Evolutionary conservation across 1,140 invertebrate species (phyloP).

Genomic region (Polypedilum pembai): DNA sequence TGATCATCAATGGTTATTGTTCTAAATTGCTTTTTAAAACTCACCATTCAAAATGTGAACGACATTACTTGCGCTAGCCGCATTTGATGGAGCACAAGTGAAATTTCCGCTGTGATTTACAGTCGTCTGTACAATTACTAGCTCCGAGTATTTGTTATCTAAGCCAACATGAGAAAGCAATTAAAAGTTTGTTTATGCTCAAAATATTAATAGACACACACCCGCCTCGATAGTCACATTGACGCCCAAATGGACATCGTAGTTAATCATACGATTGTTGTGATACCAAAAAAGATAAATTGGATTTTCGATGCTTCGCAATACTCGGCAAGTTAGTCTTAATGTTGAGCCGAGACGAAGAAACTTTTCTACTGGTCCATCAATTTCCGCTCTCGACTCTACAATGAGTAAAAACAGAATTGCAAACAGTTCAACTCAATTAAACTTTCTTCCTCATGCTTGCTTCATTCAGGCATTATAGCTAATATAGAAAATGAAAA

Average conservation of each 20-base stretch:
- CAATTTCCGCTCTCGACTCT: conserved; percentile 64
- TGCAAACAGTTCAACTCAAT: neutral
- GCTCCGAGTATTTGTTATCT: conserved; percentile 15
- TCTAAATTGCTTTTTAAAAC: neutral
- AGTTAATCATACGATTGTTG: conserved; percentile 65
- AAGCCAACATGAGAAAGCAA: conserved; percentile 29
- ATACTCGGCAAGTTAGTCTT: conserved; percentile 56
- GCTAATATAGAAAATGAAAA: too few species aligned
- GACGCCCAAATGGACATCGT: conserved; percentile 57
- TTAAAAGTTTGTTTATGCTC: neutral
- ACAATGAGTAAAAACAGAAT: neutral
- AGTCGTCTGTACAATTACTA: conserved; percentile 49
- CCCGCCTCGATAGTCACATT: conserved; percentile 59
- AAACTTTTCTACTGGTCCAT: conserved; percentile 59
- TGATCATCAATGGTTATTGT: too few species aligned
- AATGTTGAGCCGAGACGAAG: conserved; percentile 60
- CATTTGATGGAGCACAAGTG: conserved; percentile 61
- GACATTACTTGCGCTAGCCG: conserved; percentile 56
- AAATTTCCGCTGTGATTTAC: conserved; percentile 58
- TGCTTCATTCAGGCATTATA: too few species aligned
- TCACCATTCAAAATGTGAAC: conserved; percentile 64
- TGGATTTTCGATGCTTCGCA: conserved; percentile 58
- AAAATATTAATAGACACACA: neutral
- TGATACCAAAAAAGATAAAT: conserved; percentile 69
- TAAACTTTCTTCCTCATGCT: neutral